phyloP scores from a whole-genome alignment of 2,797 vertebrate species.

The Periparus ater region DNA sequence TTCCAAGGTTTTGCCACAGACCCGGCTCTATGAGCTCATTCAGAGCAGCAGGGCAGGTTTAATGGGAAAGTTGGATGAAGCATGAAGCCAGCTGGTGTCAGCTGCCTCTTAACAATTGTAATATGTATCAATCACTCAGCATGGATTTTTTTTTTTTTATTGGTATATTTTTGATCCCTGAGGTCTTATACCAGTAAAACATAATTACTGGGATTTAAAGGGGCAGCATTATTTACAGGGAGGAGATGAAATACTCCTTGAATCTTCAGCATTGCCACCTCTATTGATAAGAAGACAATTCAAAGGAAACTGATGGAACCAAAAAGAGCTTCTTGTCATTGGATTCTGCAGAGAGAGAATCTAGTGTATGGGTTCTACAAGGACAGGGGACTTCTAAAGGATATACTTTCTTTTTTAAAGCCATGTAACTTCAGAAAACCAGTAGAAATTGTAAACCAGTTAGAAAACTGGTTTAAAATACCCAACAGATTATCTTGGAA shows the following conservation, averaged over 20 bases:
- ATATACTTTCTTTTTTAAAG: neutral
- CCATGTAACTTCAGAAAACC: neutral
- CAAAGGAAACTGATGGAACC: neutral
- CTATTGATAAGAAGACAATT: neutral
- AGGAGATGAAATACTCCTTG: neutral
- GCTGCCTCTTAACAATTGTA: conserved; percentile 39
- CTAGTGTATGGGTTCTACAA: neutral
- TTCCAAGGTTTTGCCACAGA: conserved; percentile 37
- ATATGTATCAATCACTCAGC: conserved; percentile 48
- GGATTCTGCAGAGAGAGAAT: neutral
- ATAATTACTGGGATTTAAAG: conserved; percentile 28
- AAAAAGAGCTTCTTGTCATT: neutral
- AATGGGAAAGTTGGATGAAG: conserved; percentile 57
- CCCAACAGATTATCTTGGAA: neutral
- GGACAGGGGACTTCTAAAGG: neutral
- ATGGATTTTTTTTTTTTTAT: neutral
- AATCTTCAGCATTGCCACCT: neutral
- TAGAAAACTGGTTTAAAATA: neutral
- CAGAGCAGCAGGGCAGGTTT: conserved; percentile 46
- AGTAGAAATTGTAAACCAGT: neutral
- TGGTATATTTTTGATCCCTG: conserved; percentile 1
- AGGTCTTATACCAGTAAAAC: conserved; percentile 5
- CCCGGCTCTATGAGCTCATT: neutral
- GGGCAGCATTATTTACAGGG: neutral
- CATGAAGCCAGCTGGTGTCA: conserved; percentile 60